Evolutionary conservation across 2,888 invertebrate species (phyloP), one percentile per base, ranked within the genome.

Genomic region (Chaetogeoica ovagalla): DNA sequence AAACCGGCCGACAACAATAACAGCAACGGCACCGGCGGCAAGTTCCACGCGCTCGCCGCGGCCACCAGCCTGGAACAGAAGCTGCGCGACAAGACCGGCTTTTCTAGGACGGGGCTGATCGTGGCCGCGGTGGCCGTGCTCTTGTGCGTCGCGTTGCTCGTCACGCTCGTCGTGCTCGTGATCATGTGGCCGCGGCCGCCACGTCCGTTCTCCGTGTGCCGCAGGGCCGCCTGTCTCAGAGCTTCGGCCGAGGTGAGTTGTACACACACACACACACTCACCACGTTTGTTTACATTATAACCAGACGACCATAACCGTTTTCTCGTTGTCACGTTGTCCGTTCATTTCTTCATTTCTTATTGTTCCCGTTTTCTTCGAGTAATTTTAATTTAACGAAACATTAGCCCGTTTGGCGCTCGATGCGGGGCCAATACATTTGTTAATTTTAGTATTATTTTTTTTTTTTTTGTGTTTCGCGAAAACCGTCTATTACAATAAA

Each of bases 211-310:
- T 86, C 87, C 13, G 85, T 88, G 62, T 89, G 89, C 83, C 85
- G 85, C 76, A 86, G 86, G 23, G 85, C 88, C 0, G 86, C 87
- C 13, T 89, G 89, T 84, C 86, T 89, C 59, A 85, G 86, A 69
- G 88, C 88, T n/a, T 87, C 89, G 39, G 87, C 89, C 55, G 87
- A 87, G 87, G 89, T 89, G 84, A 84, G 84, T 81, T 48, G 9
- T 43, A 0, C 6, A 30, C 4, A 30, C 30, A 30, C n/a, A n/a
- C n/a, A n/a, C n/a, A n/a, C n/a, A n/a, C n/a, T n/a, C n/a, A n/a
- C n/a, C n/a, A n/a, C n/a, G n/a, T n/a, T n/a, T n/a, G n/a, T n/a
- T n/a, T n/a, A n/a, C n/a, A n/a, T n/a, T n/a, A n/a, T n/a, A n/a
- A n/a, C n/a, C n/a, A n/a, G n/a, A n/a, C n/a, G n/a, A n/a, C n/a